phyloP scores from a whole-genome alignment of 2,797 vertebrate genomes.

The Taenioides sp. region DNA sequence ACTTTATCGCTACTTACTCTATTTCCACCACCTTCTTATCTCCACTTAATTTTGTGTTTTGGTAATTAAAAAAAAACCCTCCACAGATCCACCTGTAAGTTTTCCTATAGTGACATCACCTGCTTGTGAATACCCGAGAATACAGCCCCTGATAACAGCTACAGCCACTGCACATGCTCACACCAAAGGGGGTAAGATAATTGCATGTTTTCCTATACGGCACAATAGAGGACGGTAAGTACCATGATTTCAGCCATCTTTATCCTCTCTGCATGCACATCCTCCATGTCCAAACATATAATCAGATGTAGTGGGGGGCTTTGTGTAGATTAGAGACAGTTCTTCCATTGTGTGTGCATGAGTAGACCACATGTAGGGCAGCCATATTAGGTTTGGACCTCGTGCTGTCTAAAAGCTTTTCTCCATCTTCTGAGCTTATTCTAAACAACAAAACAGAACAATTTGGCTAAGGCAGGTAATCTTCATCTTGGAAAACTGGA shows the following conservation, averaged over 20 bases:
- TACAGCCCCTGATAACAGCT: too few relatives aligned
- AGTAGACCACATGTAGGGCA: constrained; percentile 28
- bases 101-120: too few relatives aligned
- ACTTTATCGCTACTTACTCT: too few relatives aligned
- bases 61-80: too few relatives aligned
- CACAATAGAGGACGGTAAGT: neutral
- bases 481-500: neutral
- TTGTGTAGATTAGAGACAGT: neutral
- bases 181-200: neutral
- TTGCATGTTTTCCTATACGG: neutral
- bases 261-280: neutral
- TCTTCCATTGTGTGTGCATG: constrained; percentile 22
- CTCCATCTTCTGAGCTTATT: constrained; percentile 12
- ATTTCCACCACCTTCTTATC: too few relatives aligned
- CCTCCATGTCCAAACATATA: neutral
- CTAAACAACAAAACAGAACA: neutral
- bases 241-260: neutral
- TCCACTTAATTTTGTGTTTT: too few relatives aligned
- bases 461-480: neutral
- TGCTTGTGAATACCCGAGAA: too few relatives aligned
- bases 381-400: constrained; percentile 14
- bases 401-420: constrained; percentile 22
- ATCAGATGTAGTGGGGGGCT: constrained; percentile 10
- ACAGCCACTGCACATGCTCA: neutral
- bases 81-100: too few relatives aligned